phyloP scores from a whole-genome alignment of 2,113 vertebrate genomes.

The Grus americana region DNA sequence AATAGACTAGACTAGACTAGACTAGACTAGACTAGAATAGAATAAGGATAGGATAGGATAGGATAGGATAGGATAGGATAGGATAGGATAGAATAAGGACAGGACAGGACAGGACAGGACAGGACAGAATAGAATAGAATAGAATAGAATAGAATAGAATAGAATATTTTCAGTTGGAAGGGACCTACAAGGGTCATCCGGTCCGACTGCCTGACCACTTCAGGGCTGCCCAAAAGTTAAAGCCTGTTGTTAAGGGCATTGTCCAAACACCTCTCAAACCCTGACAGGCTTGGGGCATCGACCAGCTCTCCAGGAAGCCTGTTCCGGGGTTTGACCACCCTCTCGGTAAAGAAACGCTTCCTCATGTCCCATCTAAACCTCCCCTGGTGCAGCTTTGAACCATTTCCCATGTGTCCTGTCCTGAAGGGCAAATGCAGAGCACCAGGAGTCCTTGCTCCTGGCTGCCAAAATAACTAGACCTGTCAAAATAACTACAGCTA shows the following conservation, averaged over 20 bases:
- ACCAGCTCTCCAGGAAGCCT: not conserved
- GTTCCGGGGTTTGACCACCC: not conserved
- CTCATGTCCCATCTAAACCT: fast-evolving
- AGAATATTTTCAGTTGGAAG: not conserved
- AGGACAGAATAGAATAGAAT: too few relatives aligned
- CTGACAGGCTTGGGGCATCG: not conserved
- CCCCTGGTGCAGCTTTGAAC: too few relatives aligned
- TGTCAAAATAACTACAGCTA: not conserved
- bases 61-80: too few relatives aligned
- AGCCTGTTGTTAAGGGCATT: not conserved
- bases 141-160: too few relatives aligned
- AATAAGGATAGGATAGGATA: too few relatives aligned
- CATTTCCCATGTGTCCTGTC: fast-evolving
- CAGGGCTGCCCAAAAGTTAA: not conserved
- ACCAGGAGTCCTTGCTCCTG: not conserved
- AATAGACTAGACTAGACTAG: too few relatives aligned
- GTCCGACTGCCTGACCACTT: not conserved
- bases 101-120: too few relatives aligned
- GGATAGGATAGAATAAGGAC: too few relatives aligned
- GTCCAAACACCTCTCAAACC: not conserved
- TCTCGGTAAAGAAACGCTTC: not conserved
- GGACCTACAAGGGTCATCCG: too few relatives aligned
- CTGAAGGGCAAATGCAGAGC: not conserved
- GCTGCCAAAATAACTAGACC: not conserved
- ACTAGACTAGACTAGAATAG: too few relatives aligned